Evolutionary conservation across 2,888 invertebrate genomes (phyloP).

Genomic region (Diarsia brunnea): DNA sequence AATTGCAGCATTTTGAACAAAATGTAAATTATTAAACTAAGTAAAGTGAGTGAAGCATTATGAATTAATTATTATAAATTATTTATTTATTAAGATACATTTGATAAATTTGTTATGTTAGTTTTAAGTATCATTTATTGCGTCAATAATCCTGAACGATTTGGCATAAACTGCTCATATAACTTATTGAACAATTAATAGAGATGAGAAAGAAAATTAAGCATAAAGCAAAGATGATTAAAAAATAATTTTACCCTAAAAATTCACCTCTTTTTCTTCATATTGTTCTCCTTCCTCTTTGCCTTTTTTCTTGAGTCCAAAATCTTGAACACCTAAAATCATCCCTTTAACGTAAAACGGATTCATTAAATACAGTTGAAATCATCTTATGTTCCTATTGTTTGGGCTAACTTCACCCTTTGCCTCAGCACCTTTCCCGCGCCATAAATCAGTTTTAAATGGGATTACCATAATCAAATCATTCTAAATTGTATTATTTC

Average conservation of each 20-base stretch:
- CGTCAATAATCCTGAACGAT: background rate
- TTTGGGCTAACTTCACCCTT: background rate
- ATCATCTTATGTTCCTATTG: background rate
- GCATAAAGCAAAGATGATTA: background rate
- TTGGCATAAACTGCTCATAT: too few species aligned
- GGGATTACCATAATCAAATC: too few species aligned
- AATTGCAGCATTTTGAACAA: background rate
- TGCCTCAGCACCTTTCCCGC: background rate
- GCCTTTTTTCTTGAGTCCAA: background rate
- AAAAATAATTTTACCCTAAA: background rate
- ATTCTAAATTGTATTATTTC: too few species aligned
- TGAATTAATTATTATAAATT: background rate
- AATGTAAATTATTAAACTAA: background rate
- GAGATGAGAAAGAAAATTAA: background rate
- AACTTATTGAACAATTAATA: background rate
- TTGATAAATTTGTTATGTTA: background rate
- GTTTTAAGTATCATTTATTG: background rate
- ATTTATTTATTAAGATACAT: background rate
- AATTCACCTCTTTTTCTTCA: background rate
- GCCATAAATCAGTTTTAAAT: slow-evolving; percentile 15
- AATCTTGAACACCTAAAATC: background rate
- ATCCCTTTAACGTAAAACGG: background rate
- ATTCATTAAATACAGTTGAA: background rate
- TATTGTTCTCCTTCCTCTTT: too few species aligned
- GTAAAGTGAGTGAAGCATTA: background rate